phyloP scores from a whole-genome alignment of 2,888 invertebrate genomes.

The Ectemnius cavifrons region DNA sequence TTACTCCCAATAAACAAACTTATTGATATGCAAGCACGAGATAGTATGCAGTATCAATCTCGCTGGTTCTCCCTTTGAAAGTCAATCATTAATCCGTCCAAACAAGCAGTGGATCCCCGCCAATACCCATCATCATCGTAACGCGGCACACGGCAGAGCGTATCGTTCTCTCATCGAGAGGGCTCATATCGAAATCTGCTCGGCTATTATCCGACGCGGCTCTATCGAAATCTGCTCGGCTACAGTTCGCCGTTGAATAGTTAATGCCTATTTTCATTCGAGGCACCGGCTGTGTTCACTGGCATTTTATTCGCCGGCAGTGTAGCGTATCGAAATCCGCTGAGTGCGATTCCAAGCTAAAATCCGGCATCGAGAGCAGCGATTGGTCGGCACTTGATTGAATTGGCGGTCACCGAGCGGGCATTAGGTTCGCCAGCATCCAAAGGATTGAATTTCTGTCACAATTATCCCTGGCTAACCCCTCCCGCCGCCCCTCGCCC shows the following conservation, averaged over 20 bases:
- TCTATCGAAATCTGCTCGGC: conserved; percentile 36
- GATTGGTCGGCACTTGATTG: conserved; percentile 68
- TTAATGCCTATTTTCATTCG: conserved; percentile 56
- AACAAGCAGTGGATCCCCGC: no score
- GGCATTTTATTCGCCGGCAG: conserved; percentile 58
- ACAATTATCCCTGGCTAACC: conserved; percentile 63
- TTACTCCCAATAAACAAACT: no score
- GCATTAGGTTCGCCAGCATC: conserved; percentile 65
- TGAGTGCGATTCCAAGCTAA: conserved; percentile 51
- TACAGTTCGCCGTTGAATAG: conserved; percentile 51
- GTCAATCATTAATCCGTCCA: no score
- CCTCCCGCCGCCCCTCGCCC: background rate
- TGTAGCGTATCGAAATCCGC: conserved; percentile 57
- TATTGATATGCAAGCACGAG: no score
- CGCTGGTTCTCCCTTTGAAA: no score
- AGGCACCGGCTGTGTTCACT: conserved; percentile 36
- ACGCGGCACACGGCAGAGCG: no score
- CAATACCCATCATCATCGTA: no score
- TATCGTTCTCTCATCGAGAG: background rate
- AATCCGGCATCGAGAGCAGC: conserved; percentile 58
- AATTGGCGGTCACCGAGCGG: conserved; percentile 66
- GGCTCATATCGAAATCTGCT: conserved; percentile 25
- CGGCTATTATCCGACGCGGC: conserved; percentile 10
- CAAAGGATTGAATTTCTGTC: conserved; percentile 69
- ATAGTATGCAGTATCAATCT: no score